These are phyloP conservation scores for Astropecten irregularis DNA, from an alignment of 53 echinoderm and acorn worm species.

Conservation along the genomic window DNA sequence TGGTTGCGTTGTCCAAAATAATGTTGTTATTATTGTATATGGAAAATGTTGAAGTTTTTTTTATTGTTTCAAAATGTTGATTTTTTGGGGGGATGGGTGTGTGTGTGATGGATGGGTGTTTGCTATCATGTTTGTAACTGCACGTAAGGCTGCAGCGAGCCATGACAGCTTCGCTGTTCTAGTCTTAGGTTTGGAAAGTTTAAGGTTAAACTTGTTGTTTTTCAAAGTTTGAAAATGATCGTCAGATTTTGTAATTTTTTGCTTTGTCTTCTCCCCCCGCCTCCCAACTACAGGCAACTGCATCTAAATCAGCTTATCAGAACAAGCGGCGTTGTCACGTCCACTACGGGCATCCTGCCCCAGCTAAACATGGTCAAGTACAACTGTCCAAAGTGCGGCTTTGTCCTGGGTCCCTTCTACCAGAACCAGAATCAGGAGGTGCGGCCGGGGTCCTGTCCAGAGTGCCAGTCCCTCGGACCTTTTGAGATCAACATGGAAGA, in stretches of 20 bases:
- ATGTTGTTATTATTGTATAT: no score
- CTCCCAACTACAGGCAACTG: conserved; percentile 95
- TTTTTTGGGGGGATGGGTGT: no score
- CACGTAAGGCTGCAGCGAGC: no score
- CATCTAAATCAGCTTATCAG: conserved; percentile 96
- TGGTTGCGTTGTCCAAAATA: no score
- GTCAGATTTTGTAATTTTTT: not conserved
- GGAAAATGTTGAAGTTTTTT: no score
- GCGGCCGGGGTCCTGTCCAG: conserved; percentile 93
- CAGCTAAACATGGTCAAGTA: conserved; percentile 99
- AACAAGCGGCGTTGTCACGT: conserved; percentile 97
- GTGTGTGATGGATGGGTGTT: no score
- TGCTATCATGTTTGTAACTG: no score
- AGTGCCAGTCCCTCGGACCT: conserved; percentile 95
- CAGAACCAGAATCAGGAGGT: conserved; percentile 99
- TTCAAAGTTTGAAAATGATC: no score
- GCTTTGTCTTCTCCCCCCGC: not conserved
- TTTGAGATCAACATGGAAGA: conserved; percentile 99
- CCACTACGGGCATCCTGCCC: conserved; percentile 88
- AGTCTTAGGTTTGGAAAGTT: no score
- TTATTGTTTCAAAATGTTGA: no score
- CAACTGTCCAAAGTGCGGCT: conserved; percentile 96
- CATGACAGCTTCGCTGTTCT: no score
- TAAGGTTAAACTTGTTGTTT: no score
- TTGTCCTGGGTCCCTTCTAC: conserved; percentile 97